Evolutionary conservation across 2,113 vertebrate species (phyloP).

Genomic region (Antechinus flavipes): DNA sequence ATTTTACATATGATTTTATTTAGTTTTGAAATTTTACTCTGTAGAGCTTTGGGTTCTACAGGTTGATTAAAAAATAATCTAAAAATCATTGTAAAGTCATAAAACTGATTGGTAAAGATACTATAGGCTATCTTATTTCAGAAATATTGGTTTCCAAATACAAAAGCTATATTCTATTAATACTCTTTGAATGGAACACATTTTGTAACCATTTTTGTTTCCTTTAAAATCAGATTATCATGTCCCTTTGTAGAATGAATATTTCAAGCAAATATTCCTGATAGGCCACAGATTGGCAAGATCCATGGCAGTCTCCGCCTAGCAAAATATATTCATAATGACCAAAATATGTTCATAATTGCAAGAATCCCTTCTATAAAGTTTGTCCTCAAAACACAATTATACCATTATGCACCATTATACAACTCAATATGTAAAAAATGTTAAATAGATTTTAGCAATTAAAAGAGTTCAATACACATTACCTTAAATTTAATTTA

Average conservation of each 20-base stretch:
- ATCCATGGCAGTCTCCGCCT: neutral
- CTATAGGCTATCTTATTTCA: slow-evolving; percentile 63
- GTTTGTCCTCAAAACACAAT: neutral
- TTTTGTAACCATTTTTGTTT: slow-evolving; percentile 73
- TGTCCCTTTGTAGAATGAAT: slow-evolving; percentile 29
- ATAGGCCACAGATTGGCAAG: neutral
- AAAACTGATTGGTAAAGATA: neutral
- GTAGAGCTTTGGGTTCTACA: neutral
- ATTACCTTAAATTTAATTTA: slow-evolving; percentile 16
- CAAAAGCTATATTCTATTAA: slow-evolving; percentile 58
- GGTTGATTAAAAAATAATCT: slow-evolving; percentile 39
- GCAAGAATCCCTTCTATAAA: neutral
- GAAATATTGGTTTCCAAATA: slow-evolving; percentile 58
- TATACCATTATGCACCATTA: slow-evolving; percentile 19
- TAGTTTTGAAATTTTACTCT: neutral
- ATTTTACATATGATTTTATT: slow-evolving; percentile 10
- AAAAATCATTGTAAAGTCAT: slow-evolving; percentile 27
- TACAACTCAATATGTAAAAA: slow-evolving; percentile 11
- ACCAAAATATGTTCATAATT: neutral
- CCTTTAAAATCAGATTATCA: slow-evolving; percentile 51
- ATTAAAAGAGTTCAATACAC: slow-evolving; percentile 1
- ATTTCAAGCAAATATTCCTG: slow-evolving; percentile 44
- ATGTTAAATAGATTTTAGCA: slow-evolving; percentile 24
- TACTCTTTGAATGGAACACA: slow-evolving; percentile 38
- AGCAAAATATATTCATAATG: neutral